Base-by-base conservation (phyloP, 2,888 invertebrate species). In the Cotesia congregata region DNA sequence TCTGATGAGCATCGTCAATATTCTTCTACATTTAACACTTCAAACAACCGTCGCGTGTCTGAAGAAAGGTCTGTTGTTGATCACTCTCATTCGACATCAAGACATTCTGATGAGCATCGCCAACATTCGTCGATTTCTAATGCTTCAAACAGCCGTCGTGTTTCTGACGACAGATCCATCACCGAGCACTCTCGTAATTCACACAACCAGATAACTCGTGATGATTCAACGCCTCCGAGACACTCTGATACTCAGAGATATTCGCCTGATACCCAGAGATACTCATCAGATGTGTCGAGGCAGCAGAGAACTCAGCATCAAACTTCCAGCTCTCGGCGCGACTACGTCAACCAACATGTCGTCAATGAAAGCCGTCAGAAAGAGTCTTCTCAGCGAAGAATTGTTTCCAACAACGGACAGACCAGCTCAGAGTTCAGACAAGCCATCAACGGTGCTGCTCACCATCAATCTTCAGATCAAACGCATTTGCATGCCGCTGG, bases 401-500 rank as follows among this genome's bases (percentile, higher is more conserved):
- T 91, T 83, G 75, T 84, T 2, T 85, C 91, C 89, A 83, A 86
- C 88, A 85, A 81, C 20, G 80, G 79, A 17, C 91, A 92, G 60
- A 92, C 90, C 30, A 92, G 92, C 80, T 88, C 90, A 1, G 92
- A 92, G 82, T 92, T 92, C 81, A 90, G 91, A 81, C 90, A 90
- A 82, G 91, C 92, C 0, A 91, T 92, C 87, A 75, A 80, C 20
- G 85, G 50, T 1, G 7, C 50, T 1, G 7, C 50, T 12, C 1
- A 84, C 1, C 9, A 39, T 50, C 82, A 83, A n/a, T 74, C 82
- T 1, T 69, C 38, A 9, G 39, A 67, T 0, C 83, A 84, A 12
- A 50, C 50, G 12, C 81, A 80, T 1, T 79, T 80, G 12, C 82
- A 82, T 4, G 50, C 80, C 3, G 82, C 85, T 0, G 62, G 75